Conservation (phyloP, 2,113 vertebrate genomes). For the Atractosteus spatula region DNA sequence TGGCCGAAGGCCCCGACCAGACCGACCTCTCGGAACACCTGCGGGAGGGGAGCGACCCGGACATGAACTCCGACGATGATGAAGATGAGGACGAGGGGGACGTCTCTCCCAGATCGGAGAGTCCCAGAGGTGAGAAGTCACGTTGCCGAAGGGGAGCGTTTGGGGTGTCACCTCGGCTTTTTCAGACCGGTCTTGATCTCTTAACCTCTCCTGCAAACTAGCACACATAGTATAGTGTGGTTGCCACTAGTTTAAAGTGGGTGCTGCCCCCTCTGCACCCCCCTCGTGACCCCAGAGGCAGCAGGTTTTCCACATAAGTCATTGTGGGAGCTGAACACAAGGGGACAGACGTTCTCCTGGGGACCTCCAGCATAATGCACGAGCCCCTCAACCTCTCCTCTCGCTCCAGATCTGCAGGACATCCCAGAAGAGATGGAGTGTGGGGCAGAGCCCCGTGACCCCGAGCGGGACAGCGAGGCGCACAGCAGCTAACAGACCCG, state of each 20-base stretch:
- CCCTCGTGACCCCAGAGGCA: not conserved
- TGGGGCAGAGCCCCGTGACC: slow-evolving; percentile 50
- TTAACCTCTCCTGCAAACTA: not conserved
- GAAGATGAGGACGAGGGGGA: slow-evolving; percentile 36
- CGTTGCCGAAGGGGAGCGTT: not conserved
- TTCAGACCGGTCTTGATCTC: not conserved
- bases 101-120: slow-evolving; percentile 53
- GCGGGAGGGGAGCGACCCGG: slow-evolving; percentile 67
- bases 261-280: not conserved
- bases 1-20: slow-evolving; percentile 30
- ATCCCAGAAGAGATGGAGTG: slow-evolving; percentile 86
- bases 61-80: slow-evolving; percentile 66
- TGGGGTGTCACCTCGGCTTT: no score
- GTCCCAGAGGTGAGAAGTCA: slow-evolving; percentile 63
- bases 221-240: not conserved
- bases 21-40: slow-evolving; percentile 49
- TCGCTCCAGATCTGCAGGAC: slow-evolving; percentile 81
- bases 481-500: slow-evolving; percentile 30
- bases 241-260: not conserved
- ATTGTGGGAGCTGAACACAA: no score
- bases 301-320: not conserved
- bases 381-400: slow-evolving; percentile 1
- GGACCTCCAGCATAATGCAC: not conserved
- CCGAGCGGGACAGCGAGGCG: slow-evolving; percentile 34
- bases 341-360: no score